Conservation (phyloP, 2,888 invertebrate species). For the Clepsis dumicolana region DNA sequence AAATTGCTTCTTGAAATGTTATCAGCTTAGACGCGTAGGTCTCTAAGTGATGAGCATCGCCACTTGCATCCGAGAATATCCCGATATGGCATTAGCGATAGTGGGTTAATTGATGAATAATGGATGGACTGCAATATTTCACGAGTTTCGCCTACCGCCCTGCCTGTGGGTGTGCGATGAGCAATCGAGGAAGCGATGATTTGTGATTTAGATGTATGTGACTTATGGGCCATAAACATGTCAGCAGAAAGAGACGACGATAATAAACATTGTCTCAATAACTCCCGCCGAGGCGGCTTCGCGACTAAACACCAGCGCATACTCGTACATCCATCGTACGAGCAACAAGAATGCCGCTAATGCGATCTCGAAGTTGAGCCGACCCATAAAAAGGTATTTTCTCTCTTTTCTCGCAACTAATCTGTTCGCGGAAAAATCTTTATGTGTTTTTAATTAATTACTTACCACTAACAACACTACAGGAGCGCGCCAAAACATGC, state of each 20-base stretch:
- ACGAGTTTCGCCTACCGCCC: slow-evolving; percentile 63
- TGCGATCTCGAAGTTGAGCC: slow-evolving; percentile 54
- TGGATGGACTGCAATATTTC: slow-evolving; percentile 75
- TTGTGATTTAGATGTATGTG: slow-evolving; percentile 54
- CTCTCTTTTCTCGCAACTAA: slow-evolving; percentile 64
- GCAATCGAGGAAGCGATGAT: slow-evolving; percentile 55
- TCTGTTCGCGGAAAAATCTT: slow-evolving; percentile 67
- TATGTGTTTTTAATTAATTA: slow-evolving; percentile 75
- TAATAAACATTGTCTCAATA: slow-evolving; percentile 39
- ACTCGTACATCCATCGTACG: slow-evolving; percentile 58
- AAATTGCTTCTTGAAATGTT: slow-evolving; percentile 14
- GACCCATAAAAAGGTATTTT: slow-evolving; percentile 63
- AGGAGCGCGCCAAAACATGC: slow-evolving; percentile 50
- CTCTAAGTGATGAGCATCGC: slow-evolving; percentile 24
- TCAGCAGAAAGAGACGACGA: slow-evolving; percentile 45
- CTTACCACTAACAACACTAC: slow-evolving; percentile 52
- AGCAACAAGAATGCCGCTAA: slow-evolving; percentile 59
- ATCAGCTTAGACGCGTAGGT: slow-evolving; percentile 7
- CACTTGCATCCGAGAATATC: slow-evolving; percentile 54
- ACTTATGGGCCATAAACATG: slow-evolving; percentile 48
- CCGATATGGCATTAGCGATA: slow-evolving; percentile 68
- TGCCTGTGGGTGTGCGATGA: slow-evolving; percentile 52
- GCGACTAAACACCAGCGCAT: slow-evolving; percentile 47
- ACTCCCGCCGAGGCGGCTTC: slow-evolving; percentile 46
- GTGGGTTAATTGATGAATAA: slow-evolving; percentile 80